Evolutionary conservation across 2,888 invertebrate genomes (phyloP).

Genomic region (Strigamia transsilvanica): DNA sequence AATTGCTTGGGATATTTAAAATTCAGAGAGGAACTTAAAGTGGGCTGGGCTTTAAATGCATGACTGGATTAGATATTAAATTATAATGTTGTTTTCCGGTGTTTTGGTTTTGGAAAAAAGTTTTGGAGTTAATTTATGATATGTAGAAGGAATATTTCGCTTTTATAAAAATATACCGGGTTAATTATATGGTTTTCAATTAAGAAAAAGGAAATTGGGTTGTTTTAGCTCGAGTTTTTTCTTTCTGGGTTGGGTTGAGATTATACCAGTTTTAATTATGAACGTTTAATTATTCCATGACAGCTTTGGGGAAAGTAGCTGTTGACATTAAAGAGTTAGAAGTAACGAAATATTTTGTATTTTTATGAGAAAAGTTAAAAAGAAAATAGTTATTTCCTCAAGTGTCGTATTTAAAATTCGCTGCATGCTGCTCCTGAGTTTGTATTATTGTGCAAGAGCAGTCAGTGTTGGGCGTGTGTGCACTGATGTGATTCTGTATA

Average conservation of each 20-base stretch:
- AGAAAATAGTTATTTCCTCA: constrained; percentile 28
- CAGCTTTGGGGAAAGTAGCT: constrained; percentile 15
- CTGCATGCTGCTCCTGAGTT: constrained; percentile 20
- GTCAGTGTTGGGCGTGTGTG: constrained; percentile 35
- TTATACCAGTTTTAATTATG: constrained; percentile 24
- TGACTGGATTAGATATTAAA: constrained; percentile 48
- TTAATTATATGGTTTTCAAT: constrained; percentile 23
- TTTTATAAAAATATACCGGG: not conserved
- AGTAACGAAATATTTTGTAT: not conserved
- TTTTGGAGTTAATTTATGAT: constrained; percentile 6
- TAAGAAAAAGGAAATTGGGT: constrained; percentile 33
- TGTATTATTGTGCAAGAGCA: constrained; percentile 44
- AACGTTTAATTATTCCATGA: constrained; percentile 32
- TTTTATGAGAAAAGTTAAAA: constrained; percentile 21
- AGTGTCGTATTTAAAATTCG: constrained; percentile 45
- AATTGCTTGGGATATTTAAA: constrained; percentile 30
- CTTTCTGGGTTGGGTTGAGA: not conserved
- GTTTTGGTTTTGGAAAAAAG: not conserved
- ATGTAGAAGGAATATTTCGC: not conserved
- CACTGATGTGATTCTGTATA: constrained; percentile 48
- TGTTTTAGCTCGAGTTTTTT: not conserved
- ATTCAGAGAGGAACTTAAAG: constrained; percentile 31
- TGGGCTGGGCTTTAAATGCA: constrained; percentile 38
- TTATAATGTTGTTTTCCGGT: constrained; percentile 16
- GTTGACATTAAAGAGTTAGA: constrained; percentile 14